A percentile compares a stretch with the other conserved stretches of the same genome.
Conservation (phyloP, 2,888 invertebrate genomes). For the Glyphotaelius pellucidus region DNA sequence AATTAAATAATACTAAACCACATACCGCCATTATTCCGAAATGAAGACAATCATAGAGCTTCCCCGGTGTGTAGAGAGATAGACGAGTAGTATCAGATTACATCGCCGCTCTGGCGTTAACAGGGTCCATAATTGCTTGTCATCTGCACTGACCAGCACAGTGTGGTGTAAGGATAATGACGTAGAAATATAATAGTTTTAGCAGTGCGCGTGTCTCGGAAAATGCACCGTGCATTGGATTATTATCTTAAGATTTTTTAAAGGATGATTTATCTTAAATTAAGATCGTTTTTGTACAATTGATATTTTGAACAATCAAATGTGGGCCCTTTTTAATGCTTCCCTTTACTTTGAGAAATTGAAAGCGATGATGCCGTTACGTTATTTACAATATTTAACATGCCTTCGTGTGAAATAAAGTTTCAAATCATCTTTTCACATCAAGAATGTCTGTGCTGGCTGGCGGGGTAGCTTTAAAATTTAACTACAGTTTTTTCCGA, state of each 20-base stretch:
- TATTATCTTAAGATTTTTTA: neutral
- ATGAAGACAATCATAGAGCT: neutral
- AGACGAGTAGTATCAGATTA: neutral
- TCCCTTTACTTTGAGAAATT: too few species aligned
- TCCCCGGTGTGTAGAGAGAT: neutral
- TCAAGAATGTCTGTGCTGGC: too few species aligned
- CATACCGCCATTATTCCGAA: neutral
- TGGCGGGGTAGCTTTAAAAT: too few species aligned
- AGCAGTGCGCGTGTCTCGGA: neutral
- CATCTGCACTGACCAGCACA: slow-evolving; percentile 11
- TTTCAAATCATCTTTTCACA: too few species aligned
- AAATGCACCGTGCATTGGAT: neutral
- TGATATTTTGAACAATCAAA: neutral
- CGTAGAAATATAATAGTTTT: slow-evolving; percentile 13
- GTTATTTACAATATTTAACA: too few species aligned
- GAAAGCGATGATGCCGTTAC: too few species aligned
- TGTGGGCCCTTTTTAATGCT: neutral
- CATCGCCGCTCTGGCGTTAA: neutral
- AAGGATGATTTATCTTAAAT: neutral
- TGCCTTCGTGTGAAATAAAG: too few species aligned
- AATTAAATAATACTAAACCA: neutral
- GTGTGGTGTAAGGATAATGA: slow-evolving; percentile 2
- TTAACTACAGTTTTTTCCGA: too few species aligned
- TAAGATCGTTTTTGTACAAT: neutral
- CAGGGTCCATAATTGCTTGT: slow-evolving; percentile 32